Evolutionary conservation across 2,888 invertebrate genomes (phyloP), one percentile per base, ranked within the genome.

Genomic region (Lycocerus yunnanus): DNA sequence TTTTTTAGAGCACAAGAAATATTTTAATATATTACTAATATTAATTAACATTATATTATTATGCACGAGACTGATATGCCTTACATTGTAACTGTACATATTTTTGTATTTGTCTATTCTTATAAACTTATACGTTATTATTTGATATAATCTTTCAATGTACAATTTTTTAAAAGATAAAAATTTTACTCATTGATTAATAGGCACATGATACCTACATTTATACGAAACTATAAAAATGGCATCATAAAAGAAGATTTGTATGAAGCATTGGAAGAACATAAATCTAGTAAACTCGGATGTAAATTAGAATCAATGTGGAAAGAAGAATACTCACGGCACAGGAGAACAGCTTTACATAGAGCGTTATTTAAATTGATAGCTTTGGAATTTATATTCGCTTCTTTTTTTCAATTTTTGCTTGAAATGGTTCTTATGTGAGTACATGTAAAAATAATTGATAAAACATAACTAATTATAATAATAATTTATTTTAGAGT

Each of bases 281-380:
- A 95, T 84, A 89, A 90, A 83, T 95, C 95, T 0, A 89, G 89
- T 80, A 69, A 81, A 21, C 88, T 93, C 10, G 94, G 93, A 4
- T 90, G 92, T 81, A 87, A 87, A 82, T 86, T 94, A 76, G 93
- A 93, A 87, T 88, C 86, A 91, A 67, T 83, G 68, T 86, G 86
- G 86, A 83, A 80, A 69, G 81, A 85, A 78, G 84, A 86, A 77
- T 81, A 83, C 74, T 80, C 82, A 76, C 84, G 81, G 80, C 84
- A 85, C 71, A 84, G 84, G 78, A 85, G 83, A 78, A 80, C 80
- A 15, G 84, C 85, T 8, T 76, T 86, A 75, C 85, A 85, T 76
- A 79, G 81, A 73, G 85, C 84, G 21, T 75, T 85, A 70, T 79
- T 85, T 59, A 79, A 79, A 75, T 71, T 84, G 69, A 84, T 86